Evolutionary conservation across 2,113 vertebrate species (phyloP), one percentile per base, ranked within the genome.

Genomic region (Nothoprocta pentlandii): DNA sequence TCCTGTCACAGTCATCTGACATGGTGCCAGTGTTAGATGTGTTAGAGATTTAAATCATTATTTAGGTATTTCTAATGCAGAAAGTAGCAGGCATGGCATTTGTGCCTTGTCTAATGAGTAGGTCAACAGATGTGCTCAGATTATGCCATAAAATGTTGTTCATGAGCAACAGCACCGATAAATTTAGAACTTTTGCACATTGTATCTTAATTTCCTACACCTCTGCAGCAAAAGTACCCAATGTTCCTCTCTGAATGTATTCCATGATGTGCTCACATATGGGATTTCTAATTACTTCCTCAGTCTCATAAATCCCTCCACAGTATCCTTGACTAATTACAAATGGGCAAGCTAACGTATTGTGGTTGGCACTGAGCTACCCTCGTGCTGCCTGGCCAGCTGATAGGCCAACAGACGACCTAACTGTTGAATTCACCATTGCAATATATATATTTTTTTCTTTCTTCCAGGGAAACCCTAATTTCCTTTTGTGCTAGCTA

Each of bases 261-360:
- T 84, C 86, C 73, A 62, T 90, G 61, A 92, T 86, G 66, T 70
- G 6, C 64, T 84, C 80, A 58, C 90, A 86, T 1, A 0, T 75
- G 73, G 85, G 79, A 64, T 80, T 68, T 93, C 10, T 23, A 84
- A 83, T 92, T 92, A 67, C 69, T 95, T 87, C 92, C 59, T 39
- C 30, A 58, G 74, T 84, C 86, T 94, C 95, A 76, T 93, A 96
- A 94, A 92, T 86, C 89, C 69, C 77, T 92, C 80, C 92, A 84
- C 92, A 79, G 90, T 75, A 90, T 86, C 89, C 86, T 75, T 68
- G 62, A 81, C 83, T 88, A 90, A 90, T 94, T 86, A 51, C 76
- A 84, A 78, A 47, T 80, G 85, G 90, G 88, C 88, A 92, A 47
- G 77, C 32, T 75, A 75, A 71, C 0, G 0, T 94, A 46, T 93